Percentiles rank a stretch among this genome's conserved stretches.
These are phyloP conservation scores for Pampusana beccarii DNA, from an alignment of 2,113 vertebrate genomes.

Conservation along the genomic window DNA sequence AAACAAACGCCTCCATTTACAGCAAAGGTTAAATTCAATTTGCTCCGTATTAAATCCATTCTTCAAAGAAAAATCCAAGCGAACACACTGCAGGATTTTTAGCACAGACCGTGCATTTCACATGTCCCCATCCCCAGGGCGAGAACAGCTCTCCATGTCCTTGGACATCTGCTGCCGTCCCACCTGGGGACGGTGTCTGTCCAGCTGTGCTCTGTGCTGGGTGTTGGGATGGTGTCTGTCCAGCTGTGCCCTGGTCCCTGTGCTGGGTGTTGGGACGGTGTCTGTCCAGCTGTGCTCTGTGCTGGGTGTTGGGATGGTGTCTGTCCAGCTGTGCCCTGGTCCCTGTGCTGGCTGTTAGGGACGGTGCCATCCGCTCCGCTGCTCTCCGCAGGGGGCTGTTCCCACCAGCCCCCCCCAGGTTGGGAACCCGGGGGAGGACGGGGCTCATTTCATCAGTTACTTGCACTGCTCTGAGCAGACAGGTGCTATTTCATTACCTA, in stretches of 20 bases:
- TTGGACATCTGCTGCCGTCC: neutral
- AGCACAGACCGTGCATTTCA: rapidly evolving
- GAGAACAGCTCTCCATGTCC: neutral
- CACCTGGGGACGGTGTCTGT: neutral
- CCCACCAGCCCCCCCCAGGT: neutral
- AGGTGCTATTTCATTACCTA: neutral
- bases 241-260: too few relatives aligned
- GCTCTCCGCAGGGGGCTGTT: neutral
- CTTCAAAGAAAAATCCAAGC: neutral
- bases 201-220: neutral
- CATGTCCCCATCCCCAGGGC: neutral
- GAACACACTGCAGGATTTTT: neutral
- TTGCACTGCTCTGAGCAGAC: neutral
- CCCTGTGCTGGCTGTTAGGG: too few relatives aligned
- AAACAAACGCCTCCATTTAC: conserved; percentile 6
- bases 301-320: too few relatives aligned
- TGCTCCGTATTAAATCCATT: neutral
- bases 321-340: too few relatives aligned
- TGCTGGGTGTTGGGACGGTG: too few relatives aligned
- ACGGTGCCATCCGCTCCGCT: neutral
- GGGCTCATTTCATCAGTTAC: neutral
- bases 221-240: too few relatives aligned
- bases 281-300: too few relatives aligned
- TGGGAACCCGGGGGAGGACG: neutral
- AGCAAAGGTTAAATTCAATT: neutral